These are phyloP conservation scores for Urocyon cinereoargenteus DNA, from an alignment of 2,797 vertebrate species.

Conservation along the genomic window DNA sequence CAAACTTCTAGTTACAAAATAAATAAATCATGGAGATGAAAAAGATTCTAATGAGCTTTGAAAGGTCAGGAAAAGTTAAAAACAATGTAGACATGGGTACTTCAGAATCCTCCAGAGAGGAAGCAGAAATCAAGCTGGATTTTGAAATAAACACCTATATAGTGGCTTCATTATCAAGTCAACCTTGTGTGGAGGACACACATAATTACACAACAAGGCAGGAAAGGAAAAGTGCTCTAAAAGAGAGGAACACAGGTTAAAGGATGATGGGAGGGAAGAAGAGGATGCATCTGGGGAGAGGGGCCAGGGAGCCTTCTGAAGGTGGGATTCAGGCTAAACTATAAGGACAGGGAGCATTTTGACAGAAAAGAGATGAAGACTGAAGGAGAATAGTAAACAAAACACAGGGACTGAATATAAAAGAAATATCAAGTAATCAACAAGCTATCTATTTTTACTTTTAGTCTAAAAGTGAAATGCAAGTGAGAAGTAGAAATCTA, in stretches of 20 bases:
- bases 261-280: not conserved
- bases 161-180: not conserved
- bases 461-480: not conserved
- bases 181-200: not conserved
- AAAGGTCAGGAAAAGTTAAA: not conserved
- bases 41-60: not conserved
- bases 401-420: rapidly evolving
- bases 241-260: not conserved
- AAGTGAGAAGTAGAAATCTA: not conserved
- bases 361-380: not conserved
- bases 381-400: too few species aligned
- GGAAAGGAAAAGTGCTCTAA: not conserved
- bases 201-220: not conserved
- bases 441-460: not conserved
- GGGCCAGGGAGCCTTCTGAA: not conserved
- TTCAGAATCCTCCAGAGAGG: not conserved
- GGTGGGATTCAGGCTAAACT: not conserved
- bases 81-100: not conserved
- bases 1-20: not conserved
- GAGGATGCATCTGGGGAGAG: not conserved
- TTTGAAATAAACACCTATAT: not conserved
- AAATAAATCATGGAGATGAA: not conserved
- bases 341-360: not conserved
- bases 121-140: not conserved
- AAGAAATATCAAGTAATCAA: rapidly evolving